A percentile compares a stretch with the other conserved stretches of the same genome.
Conservation (phyloP, 1,140 invertebrate species). For the Philaenus spumarius region DNA sequence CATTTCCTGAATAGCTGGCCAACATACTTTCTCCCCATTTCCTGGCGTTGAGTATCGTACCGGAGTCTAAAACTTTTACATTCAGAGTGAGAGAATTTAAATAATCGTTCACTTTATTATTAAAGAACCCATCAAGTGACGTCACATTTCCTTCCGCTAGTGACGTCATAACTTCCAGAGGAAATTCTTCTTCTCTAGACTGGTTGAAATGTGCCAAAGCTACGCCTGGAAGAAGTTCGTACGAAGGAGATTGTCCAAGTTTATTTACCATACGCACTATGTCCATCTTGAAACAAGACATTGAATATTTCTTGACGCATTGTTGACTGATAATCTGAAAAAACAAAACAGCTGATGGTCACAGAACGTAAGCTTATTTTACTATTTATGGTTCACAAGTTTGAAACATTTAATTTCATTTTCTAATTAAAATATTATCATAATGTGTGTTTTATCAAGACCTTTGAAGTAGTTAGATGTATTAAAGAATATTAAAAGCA, state of each 20-base stretch:
- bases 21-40: constrained; percentile 19
- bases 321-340: constrained; percentile 25
- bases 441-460: no score
- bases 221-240: constrained; percentile 47
- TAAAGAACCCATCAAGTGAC: constrained; percentile 23
- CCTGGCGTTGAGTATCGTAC: constrained; percentile 46
- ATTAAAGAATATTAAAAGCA: no score
- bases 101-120: constrained; percentile 49
- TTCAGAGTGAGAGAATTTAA: constrained; percentile 64
- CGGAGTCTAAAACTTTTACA: constrained; percentile 61
- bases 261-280: constrained; percentile 67
- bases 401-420: no score
- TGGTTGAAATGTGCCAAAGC: constrained; percentile 10
- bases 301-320: constrained; percentile 61
- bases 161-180: constrained; percentile 48
- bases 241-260: constrained; percentile 53
- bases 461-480: no score
- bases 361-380: no score
- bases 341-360: no score
- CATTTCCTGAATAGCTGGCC: constrained; percentile 1
- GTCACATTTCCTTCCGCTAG: constrained; percentile 12
- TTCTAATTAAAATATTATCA: no score
- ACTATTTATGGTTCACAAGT: no score
- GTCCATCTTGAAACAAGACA: constrained; percentile 73
- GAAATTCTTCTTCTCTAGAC: constrained; percentile 37